Base-by-base conservation (phyloP, 2,113 vertebrate genomes). In the Corythornis vintsioides region DNA sequence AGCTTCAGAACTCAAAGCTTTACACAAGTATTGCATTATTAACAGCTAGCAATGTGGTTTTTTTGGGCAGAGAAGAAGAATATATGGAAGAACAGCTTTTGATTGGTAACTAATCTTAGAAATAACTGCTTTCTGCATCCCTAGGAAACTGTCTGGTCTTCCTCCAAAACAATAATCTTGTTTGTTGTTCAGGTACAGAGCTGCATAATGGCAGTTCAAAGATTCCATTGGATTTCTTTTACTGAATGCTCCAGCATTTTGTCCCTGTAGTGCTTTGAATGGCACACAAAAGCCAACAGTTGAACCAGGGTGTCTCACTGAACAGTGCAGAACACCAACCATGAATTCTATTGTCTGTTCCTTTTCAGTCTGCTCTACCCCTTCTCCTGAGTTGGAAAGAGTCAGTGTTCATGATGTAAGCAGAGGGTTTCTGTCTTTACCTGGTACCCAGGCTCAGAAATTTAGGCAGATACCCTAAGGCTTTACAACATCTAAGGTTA, bases 1-100 rank as follows among this genome's bases (percentile, higher is more conserved):
- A 88, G 86, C 72, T 93, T 92, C 78, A 94, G 90, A 85, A 91
- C 63, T 55, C 85, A 83, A 89, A 56, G 16, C 67, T 88, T 95
- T 55, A 70, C 26, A 22, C 0, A 15, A 45, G 48, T 78, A 61
- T 94, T 96, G 87, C 64, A 24, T 53, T 85, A 81, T 89, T 63
- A 77, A 42, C 79, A 96, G 45, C 40, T 93, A 18, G 13, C 81
- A 59, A 40, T 76, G n/a, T 91, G 38, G 9, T 83, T 90, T 79
- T 48, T 38, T 38, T 22, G 86, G 67, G 52, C 63, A 86, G 64
- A 90, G 92, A 85, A 83, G 33, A 48, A 48, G 87, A 85, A 65
- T 57, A 17, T 38, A n/a, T 0, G 8, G 55, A 86, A 83, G 61
- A 96, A 52, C 9, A 18, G 55, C n/a, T 91, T 92, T 61, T 74